phyloP scores from a whole-genome alignment of 2,888 invertebrate species.

The Epiblema foenella region DNA sequence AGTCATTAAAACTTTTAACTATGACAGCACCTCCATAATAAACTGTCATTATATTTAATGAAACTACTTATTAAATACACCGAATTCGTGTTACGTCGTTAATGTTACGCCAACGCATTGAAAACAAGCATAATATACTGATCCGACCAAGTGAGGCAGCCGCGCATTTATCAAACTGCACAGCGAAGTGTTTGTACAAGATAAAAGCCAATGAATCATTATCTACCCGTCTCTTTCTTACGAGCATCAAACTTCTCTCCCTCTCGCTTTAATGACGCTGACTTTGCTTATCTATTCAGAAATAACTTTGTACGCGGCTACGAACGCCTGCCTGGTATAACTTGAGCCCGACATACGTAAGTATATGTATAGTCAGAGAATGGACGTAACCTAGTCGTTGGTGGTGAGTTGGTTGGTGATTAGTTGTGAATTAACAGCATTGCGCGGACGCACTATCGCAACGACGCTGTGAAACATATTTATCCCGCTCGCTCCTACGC shows the following conservation, averaged over 20 bases:
- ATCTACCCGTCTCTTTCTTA: conserved; percentile 14
- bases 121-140: conserved; percentile 41
- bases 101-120: conserved; percentile 34
- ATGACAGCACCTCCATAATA: background rate
- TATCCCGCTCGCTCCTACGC: conserved; percentile 18
- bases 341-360: background rate
- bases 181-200: conserved; percentile 40
- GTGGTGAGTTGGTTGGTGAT: background rate
- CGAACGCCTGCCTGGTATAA: background rate
- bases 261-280: conserved; percentile 20
- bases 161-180: conserved; percentile 38
- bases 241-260: background rate
- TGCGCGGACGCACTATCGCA: conserved; percentile 28
- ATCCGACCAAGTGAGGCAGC: conserved; percentile 40
- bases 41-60: conserved; percentile 18
- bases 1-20: background rate
- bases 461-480: background rate
- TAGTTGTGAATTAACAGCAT: background rate
- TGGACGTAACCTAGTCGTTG: background rate
- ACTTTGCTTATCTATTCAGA: background rate
- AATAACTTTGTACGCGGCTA: background rate
- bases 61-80: conserved; percentile 16
- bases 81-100: conserved; percentile 6
- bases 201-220: conserved; percentile 43
- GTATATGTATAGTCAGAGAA: background rate